Percentiles rank a stretch among this genome's conserved stretches.
phyloP scores from a whole-genome alignment of 2,888 invertebrate species.

The Melinopterus prodromus region DNA sequence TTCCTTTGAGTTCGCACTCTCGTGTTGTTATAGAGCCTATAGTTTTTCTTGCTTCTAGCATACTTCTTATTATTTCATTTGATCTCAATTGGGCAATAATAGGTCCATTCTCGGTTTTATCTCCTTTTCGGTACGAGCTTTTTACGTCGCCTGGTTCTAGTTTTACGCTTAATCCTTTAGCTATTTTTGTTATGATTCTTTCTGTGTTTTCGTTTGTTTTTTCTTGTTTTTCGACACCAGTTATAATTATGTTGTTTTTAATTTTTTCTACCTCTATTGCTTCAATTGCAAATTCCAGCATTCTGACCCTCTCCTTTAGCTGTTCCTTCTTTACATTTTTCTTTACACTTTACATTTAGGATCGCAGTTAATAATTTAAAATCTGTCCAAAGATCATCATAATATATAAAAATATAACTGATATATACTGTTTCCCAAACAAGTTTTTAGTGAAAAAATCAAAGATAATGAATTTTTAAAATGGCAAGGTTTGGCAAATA shows the following conservation, averaged over 20 bases:
- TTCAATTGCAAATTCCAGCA: neutral
- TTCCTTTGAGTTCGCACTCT: neutral
- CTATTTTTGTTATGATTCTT: neutral
- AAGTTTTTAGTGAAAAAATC: no score
- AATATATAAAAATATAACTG: no score
- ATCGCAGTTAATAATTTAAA: no score
- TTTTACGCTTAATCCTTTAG: neutral
- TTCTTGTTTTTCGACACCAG: neutral
- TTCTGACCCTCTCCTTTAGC: neutral
- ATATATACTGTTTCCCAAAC: no score
- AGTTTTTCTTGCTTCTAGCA: neutral
- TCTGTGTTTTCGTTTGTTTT: constrained; percentile 4
- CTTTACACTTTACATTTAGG: no score
- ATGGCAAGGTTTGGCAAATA: no score
- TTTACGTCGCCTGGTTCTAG: neutral
- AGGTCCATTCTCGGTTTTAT: neutral
- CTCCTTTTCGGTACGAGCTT: neutral
- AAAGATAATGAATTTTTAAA: no score
- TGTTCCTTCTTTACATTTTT: constrained; percentile 4
- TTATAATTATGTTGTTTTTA: neutral
- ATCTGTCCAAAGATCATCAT: no score
- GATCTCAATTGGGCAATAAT: neutral
- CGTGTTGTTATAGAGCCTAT: neutral
- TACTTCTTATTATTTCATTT: neutral
- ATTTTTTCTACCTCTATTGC: neutral